Evolutionary conservation across 2,113 vertebrate species (phyloP).

Genomic region (Python bivittatus): DNA sequence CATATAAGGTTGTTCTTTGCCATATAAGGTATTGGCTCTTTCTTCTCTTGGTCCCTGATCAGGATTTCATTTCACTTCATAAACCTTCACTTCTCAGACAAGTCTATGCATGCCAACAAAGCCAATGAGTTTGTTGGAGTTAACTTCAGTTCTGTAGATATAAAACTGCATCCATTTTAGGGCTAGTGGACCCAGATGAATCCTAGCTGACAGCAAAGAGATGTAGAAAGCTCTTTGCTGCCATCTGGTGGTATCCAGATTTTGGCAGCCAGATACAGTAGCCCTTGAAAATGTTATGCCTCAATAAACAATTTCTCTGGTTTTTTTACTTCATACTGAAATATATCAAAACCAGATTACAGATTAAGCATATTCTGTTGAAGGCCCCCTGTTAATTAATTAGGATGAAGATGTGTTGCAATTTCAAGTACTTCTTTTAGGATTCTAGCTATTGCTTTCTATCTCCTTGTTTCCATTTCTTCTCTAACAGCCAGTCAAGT

Average conservation of each 20-base stretch:
- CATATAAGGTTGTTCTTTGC: background rate
- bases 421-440: background rate
- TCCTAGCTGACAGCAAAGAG: background rate
- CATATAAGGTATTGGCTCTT: background rate
- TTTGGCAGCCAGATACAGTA: background rate
- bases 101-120: background rate
- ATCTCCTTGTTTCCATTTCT: background rate
- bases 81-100: background rate
- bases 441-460: background rate
- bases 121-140: background rate
- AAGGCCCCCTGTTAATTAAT: background rate
- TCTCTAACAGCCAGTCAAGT: background rate
- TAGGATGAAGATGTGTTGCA: background rate
- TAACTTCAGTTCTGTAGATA: background rate
- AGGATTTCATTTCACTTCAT: background rate
- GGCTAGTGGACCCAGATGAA: background rate
- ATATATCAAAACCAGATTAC: background rate
- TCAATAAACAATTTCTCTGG: background rate
- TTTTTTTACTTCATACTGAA: background rate
- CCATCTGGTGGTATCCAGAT: background rate
- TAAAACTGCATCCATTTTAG: background rate
- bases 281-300: background rate
- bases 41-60: background rate
- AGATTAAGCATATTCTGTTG: background rate
- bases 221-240: background rate